A percentile compares a stretch with the other conserved stretches of the same genome.
Conservation (phyloP, 2,113 vertebrate species). For the Ginglymostoma cirratum region DNA sequence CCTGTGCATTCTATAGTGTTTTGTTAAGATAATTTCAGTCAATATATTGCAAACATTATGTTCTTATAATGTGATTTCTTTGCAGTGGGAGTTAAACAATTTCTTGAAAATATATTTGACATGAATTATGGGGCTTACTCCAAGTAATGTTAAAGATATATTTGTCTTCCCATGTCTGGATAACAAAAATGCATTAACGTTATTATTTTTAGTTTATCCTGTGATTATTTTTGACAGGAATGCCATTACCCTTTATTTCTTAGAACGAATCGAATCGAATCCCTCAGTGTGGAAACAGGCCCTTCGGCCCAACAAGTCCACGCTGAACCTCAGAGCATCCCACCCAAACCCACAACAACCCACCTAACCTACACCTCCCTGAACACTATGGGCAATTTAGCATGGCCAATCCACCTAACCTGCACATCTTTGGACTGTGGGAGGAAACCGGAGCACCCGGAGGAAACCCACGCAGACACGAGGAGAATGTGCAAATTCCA, state of each 20-base stretch:
- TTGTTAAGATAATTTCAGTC: background rate
- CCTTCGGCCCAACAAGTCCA: no score
- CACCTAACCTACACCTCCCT: no score
- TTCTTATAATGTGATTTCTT: background rate
- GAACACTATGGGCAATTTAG: no score
- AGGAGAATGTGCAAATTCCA: no score
- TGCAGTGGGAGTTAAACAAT: background rate
- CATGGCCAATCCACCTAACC: no score
- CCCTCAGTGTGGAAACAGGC: no score
- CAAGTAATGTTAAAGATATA: background rate
- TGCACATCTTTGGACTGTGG: no score
- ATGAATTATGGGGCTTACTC: background rate
- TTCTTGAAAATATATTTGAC: constrained; percentile 14
- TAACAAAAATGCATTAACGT: background rate
- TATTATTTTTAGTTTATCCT: background rate
- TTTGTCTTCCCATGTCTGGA: background rate
- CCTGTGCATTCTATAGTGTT: background rate
- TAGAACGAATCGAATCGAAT: no score
- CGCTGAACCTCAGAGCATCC: no score
- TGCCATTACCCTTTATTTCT: background rate
- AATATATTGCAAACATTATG: background rate
- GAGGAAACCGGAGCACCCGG: no score
- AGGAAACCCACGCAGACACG: no score
- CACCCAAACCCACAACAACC: no score
- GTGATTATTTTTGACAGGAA: background rate